A percentile compares a stretch with the other conserved stretches of the same genome.
Evolutionary conservation across 2,888 invertebrate genomes (phyloP).

Genomic region (Pyrochroa serraticornis): DNA sequence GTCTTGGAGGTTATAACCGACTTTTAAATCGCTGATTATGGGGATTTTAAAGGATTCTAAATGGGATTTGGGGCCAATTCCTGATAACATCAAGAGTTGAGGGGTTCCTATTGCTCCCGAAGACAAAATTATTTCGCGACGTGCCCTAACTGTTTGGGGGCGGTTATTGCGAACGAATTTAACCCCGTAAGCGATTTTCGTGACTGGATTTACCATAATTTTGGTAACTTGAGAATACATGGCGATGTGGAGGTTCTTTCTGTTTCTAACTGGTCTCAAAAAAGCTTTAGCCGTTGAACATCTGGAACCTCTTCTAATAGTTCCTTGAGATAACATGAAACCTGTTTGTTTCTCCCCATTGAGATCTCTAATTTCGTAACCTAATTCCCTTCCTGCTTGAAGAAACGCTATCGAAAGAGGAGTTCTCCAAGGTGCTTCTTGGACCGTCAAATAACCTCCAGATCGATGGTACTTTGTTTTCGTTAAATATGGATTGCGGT

Average conservation of each 20-base stretch:
- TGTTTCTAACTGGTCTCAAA: slow-evolving; percentile 76
- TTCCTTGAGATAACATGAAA: slow-evolving; percentile 84
- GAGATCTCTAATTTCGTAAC: slow-evolving; percentile 79
- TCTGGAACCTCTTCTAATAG: slow-evolving; percentile 78
- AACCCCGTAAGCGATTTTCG: slow-evolving; percentile 77
- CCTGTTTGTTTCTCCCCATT: slow-evolving; percentile 85
- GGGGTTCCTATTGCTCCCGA: slow-evolving; percentile 90
- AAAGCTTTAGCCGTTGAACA: slow-evolving; percentile 91
- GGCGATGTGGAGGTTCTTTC: slow-evolving; percentile 80
- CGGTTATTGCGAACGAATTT: slow-evolving; percentile 73
- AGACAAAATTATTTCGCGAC: slow-evolving; percentile 81
- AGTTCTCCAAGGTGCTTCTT: slow-evolving; percentile 83
- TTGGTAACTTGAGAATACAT: slow-evolving; percentile 74
- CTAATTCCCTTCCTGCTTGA: slow-evolving; percentile 81
- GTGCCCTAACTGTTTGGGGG: slow-evolving; percentile 71
- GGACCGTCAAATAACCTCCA: slow-evolving; percentile 83
- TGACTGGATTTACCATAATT: slow-evolving; percentile 70
- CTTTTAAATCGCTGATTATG: slow-evolving; percentile 75
- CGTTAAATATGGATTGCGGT: slow-evolving; percentile 81
- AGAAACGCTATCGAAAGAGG: slow-evolving; percentile 83
- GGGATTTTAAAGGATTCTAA: slow-evolving; percentile 74
- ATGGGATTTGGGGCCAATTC: slow-evolving; percentile 82
- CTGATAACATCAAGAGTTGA: slow-evolving; percentile 89
- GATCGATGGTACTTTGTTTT: slow-evolving; percentile 76
- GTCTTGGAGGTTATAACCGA: slow-evolving; percentile 86